phyloP scores from a whole-genome alignment of 2,888 invertebrate species.

The Alviniconcha strummeri region DNA sequence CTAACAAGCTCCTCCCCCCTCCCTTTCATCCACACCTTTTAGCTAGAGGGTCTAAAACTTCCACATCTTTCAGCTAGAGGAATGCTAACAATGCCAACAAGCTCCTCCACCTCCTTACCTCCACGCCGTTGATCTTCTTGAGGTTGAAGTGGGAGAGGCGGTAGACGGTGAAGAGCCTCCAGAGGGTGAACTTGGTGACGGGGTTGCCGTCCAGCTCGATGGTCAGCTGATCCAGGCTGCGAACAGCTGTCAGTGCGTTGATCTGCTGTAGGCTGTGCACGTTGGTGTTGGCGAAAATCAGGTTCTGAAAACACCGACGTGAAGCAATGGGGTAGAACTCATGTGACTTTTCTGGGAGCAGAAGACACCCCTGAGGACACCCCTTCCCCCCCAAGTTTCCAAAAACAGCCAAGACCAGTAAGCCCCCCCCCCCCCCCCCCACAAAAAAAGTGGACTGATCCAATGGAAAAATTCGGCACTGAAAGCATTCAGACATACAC shows the following conservation, averaged over 20 bases:
- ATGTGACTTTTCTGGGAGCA: no score
- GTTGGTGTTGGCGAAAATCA: constrained; percentile 71
- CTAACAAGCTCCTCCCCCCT: no score
- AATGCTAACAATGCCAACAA: neutral
- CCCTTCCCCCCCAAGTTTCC: no score
- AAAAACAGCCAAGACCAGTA: no score
- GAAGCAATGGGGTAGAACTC: no score
- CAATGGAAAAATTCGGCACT: neutral
- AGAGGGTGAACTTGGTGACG: constrained; percentile 79
- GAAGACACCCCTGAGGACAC: no score
- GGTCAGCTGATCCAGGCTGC: constrained; percentile 82
- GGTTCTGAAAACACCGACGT: constrained; percentile 55
- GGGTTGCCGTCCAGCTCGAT: constrained; percentile 91
- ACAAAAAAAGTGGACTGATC: no score
- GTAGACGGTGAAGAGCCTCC: constrained; percentile 69
- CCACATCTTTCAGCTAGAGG: no score
- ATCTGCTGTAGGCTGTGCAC: constrained; percentile 84
- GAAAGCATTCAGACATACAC: neutral
- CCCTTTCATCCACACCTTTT: neutral
- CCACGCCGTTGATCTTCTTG: constrained; percentile 71
- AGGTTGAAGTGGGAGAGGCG: constrained; percentile 70
- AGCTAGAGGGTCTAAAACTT: no score
- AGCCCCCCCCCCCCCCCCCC: no score
- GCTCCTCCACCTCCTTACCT: constrained; percentile 53
- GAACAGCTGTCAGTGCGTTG: constrained; percentile 87